Evolutionary conservation across 2,797 vertebrate genomes (phyloP).

Genomic region (Myotis vivesi): DNA sequence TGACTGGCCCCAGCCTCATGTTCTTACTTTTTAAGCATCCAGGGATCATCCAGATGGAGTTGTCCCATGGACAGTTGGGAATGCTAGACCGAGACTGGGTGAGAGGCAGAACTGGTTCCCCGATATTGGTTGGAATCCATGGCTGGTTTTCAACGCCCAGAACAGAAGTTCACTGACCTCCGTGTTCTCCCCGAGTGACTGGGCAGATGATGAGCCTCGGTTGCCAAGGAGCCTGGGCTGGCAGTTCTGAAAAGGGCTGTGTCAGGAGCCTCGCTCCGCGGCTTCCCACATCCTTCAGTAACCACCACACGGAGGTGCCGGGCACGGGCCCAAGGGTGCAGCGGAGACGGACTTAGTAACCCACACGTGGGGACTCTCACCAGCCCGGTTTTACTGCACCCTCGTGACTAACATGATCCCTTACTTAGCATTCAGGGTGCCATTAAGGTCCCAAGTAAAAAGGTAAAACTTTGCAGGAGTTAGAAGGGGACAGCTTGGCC

Average conservation of each 20-base stretch:
- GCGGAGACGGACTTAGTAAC: conserved; percentile 15
- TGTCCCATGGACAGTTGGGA: neutral
- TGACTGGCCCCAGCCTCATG: neutral
- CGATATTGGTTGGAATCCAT: accelerated
- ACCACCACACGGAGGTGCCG: neutral
- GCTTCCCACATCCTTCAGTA: conserved; percentile 44
- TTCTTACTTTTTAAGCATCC: neutral
- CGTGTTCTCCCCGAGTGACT: neutral
- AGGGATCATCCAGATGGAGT: neutral
- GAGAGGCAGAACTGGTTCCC: neutral
- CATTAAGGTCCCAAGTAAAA: conserved; percentile 42
- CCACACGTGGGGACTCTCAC: conserved; percentile 1
- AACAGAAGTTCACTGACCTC: neutral
- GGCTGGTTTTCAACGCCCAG: neutral
- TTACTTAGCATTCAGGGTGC: conserved; percentile 26
- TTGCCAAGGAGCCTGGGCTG: neutral
- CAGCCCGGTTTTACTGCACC: conserved; percentile 34
- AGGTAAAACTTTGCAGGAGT: neutral
- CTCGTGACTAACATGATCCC: neutral
- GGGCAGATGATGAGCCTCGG: neutral
- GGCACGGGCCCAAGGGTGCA: neutral
- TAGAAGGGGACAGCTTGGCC: neutral
- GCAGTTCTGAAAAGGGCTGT: neutral
- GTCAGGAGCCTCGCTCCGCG: neutral
- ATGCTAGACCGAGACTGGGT: neutral